Evolutionary conservation across 2,113 vertebrate species (phyloP).

Genomic region (Arenaria interpres): DNA sequence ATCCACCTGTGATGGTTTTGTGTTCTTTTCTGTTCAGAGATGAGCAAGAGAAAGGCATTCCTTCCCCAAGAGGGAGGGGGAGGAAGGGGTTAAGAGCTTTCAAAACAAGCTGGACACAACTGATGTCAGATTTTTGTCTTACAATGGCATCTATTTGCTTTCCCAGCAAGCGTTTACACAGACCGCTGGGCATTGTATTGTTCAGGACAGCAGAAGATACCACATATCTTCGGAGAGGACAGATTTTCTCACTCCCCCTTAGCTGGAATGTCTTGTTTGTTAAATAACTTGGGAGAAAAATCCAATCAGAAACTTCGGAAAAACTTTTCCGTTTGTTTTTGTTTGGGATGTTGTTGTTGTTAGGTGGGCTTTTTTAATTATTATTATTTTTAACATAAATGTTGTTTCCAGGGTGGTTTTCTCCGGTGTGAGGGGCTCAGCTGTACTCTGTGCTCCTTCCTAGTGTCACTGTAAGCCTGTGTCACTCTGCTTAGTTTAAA

Average conservation of each 20-base stretch:
- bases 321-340: neutral
- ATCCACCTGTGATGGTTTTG: neutral
- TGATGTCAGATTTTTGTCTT: constrained; percentile 47
- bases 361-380: neutral
- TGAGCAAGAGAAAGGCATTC: neutral
- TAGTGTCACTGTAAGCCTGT: neutral
- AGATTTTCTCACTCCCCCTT: neutral
- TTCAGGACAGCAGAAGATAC: neutral
- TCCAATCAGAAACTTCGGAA: neutral
- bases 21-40: neutral
- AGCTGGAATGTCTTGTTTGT: neutral
- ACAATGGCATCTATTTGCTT: constrained; percentile 59
- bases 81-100: constrained; percentile 38
- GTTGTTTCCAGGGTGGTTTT: neutral
- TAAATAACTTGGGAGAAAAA: neutral
- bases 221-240: neutral
- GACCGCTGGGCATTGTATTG: constrained; percentile 7
- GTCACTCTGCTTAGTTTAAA: neutral
- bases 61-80: neutral
- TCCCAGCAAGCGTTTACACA: constrained; percentile 2
- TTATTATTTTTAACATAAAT: neutral
- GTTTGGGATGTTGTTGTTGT: neutral
- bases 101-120: constrained; percentile 46
- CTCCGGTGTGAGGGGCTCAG: neutral
- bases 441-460: neutral